A percentile compares a stretch with the other conserved stretches of the same genome.
Evolutionary conservation across 2,888 invertebrate species (phyloP).

Genomic region (Carabus problematicus): DNA sequence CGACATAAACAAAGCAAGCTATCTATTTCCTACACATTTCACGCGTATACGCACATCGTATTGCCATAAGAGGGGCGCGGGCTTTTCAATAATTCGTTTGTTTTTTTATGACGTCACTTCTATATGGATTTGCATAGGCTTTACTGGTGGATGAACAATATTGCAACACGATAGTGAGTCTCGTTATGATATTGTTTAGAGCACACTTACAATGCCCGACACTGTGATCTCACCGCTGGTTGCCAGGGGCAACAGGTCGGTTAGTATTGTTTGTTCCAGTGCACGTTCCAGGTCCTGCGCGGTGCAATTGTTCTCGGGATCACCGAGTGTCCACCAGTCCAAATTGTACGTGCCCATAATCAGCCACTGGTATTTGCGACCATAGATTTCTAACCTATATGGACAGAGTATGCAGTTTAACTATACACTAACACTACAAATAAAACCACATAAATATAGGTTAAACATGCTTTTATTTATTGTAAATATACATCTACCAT

Average conservation of each 20-base stretch:
- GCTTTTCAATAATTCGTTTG: no score
- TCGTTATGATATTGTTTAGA: background rate
- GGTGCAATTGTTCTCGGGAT: slow-evolving; percentile 71
- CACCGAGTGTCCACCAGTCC: slow-evolving; percentile 73
- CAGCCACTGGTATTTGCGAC: slow-evolving; percentile 93
- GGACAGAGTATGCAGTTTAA: slow-evolving; percentile 42
- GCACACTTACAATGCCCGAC: slow-evolving; percentile 83
- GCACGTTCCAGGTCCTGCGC: slow-evolving; percentile 77
- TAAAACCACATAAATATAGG: no score
- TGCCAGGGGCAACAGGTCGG: slow-evolving; percentile 85
- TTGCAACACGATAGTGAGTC: background rate
- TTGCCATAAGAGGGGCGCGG: no score
- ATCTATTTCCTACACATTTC: no score
- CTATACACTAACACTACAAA: background rate
- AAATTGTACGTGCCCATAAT: slow-evolving; percentile 87
- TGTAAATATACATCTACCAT: background rate
- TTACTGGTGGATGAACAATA: no score
- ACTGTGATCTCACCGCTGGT: slow-evolving; percentile 87
- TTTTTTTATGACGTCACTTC: no score
- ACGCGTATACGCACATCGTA: no score
- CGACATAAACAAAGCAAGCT: no score
- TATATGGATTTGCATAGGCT: no score
- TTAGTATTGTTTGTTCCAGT: slow-evolving; percentile 86
- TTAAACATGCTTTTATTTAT: no score
- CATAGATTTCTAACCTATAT: slow-evolving; percentile 81